Evolutionary conservation across 2,113 vertebrate genomes (phyloP), one percentile per base, ranked within the genome.

Genomic region (Erinaceus europaeus): DNA sequence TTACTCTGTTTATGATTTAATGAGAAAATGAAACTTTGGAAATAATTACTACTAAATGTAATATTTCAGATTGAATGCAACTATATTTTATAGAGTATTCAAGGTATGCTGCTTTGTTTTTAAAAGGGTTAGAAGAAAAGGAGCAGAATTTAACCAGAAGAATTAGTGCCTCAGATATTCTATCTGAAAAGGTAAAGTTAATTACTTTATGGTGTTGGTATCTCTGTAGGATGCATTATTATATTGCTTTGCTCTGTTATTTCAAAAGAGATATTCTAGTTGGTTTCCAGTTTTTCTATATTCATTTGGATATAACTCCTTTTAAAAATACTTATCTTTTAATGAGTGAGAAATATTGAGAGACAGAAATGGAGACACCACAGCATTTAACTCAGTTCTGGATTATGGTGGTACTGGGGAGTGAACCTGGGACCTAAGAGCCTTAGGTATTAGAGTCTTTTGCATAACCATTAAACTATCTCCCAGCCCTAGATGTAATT

Each of bases 171-270:
- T 97, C 96, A 53, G 97, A 97, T 95, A 84, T 90, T 91, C 53
- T 94, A 42, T 97, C 96, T 94, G 97, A 97, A 95, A 97, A 97
- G 97, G 97, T 97, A 96, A 96, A n/a, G 95, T n/a, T 90, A 42
- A 9, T 20, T 83, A 23, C 18, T 83, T 89, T 83, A 38, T 94
- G 67, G 25, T 15, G 59, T 10, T 93, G 34, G 40, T 3, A 78
- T 29, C 81, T 85, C 23, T 71, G 2, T 90, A 62, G 77, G 65
- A 79, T 23, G 79, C 62, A 88, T 72, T 81, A 18, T 91, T 86
- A 6, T 17, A 32, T 9, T 90, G 21, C 42, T 84, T 36, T 90
- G 29, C 27, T 57, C 36, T 92, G 4, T 57, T 81, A 11, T 90
- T 90, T 86, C 10, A 2, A 74, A 82, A 81, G 44, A 44, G 36